These are phyloP conservation scores for Ostrea edulis DNA, from an alignment of 1,140 invertebrate species.

Conservation along the genomic window DNA sequence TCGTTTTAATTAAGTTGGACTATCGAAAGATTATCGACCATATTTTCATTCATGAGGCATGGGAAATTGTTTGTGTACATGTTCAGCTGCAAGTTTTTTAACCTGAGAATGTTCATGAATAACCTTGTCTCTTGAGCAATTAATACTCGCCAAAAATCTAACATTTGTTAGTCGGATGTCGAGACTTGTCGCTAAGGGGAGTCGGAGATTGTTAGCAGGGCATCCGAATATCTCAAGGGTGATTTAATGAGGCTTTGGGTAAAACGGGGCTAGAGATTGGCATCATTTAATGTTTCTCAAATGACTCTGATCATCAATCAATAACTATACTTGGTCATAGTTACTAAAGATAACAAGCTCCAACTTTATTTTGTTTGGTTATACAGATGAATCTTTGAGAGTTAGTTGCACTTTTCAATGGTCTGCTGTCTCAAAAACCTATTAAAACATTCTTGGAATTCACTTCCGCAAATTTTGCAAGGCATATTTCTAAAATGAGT, in stretches of 20 bases:
- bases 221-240: neutral
- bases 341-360: neutral
- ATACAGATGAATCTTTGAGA: neutral
- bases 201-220: constrained; percentile 31
- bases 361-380: neutral
- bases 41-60: neutral
- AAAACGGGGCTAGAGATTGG: neutral
- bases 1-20: too few relatives aligned
- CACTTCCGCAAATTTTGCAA: too few relatives aligned
- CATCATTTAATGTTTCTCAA: constrained; percentile 30
- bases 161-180: neutral
- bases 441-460: too few relatives aligned
- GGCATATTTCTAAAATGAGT: too few relatives aligned
- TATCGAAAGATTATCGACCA: too few relatives aligned
- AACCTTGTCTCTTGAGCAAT: neutral
- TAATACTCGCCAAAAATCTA: constrained; percentile 4
- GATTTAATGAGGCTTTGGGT: constrained; percentile 13
- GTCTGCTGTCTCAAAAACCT: too few relatives aligned
- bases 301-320: constrained; percentile 35
- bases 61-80: neutral
- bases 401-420: too few relatives aligned
- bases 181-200: neutral
- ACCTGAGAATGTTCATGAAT: neutral
- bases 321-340: neutral
- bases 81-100: neutral